A percentile compares a stretch with the other conserved stretches of the same genome.
These are phyloP conservation scores for Agonopterix alstromeriana DNA, from an alignment of 2,888 invertebrate genomes.

Conservation along the genomic window DNA sequence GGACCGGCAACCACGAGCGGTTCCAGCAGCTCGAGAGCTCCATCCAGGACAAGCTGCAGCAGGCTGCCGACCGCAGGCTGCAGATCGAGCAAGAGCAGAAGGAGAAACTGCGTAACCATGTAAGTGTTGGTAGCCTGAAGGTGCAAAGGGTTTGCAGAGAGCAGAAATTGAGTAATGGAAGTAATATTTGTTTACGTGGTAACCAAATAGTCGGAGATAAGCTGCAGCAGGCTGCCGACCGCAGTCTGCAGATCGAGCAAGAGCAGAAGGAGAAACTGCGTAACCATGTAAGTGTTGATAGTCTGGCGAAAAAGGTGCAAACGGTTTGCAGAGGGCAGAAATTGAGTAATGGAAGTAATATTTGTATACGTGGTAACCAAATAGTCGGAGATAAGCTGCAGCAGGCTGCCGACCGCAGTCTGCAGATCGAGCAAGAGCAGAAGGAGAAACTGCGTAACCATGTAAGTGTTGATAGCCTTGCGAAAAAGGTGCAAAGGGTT, in stretches of 20 bases:
- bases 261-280: conserved; percentile 87
- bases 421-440: conserved; percentile 84
- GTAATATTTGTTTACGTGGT: conserved; percentile 26
- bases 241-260: conserved; percentile 84
- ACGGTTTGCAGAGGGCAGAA: neutral
- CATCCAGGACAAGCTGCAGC: conserved; percentile 77
- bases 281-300: conserved; percentile 80
- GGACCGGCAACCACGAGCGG: conserved; percentile 80
- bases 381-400: conserved; percentile 31
- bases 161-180: neutral
- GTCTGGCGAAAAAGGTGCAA: neutral
- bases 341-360: neutral
- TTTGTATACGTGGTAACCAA: conserved; percentile 40
- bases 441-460: conserved; percentile 86
- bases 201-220: conserved; percentile 29
- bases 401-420: conserved; percentile 80
- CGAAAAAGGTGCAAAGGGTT: neutral
- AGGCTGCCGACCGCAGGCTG: conserved; percentile 81
- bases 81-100: conserved; percentile 85
- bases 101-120: conserved; percentile 86
- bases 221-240: conserved; percentile 74
- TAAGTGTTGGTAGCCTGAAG: conserved; percentile 59
- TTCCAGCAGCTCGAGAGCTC: conserved; percentile 82
- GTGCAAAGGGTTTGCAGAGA: neutral
- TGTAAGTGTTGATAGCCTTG: conserved; percentile 53